These are phyloP conservation scores for Brachirus orientalis DNA, from an alignment of 2,113 vertebrate species.

Conservation along the genomic window DNA sequence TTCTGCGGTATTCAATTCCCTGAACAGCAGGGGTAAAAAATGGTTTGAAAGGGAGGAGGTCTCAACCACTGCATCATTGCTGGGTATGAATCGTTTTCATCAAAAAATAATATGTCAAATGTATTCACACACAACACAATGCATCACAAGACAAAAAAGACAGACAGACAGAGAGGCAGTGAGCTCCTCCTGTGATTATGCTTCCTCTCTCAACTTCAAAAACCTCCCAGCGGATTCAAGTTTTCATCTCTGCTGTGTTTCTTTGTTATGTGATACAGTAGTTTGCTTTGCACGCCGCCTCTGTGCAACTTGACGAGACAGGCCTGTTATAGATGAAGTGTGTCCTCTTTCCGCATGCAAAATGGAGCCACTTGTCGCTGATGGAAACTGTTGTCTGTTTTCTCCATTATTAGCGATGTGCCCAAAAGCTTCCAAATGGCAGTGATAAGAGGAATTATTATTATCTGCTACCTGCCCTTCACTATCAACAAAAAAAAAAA, in stretches of 20 bases:
- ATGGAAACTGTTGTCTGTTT: conserved; percentile 7
- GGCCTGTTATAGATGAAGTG: no score
- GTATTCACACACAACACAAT: conserved; percentile 7
- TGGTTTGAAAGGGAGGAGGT: conserved; percentile 21
- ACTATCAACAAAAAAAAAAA: conserved; percentile 37
- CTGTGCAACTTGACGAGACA: background rate
- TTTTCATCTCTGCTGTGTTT: background rate
- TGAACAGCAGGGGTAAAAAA: conserved; percentile 16
- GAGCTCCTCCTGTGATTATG: conserved; percentile 1
- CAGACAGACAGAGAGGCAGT: background rate
- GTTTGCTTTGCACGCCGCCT: background rate
- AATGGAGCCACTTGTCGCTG: no score
- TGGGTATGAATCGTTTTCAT: conserved; percentile 9
- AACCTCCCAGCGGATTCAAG: background rate
- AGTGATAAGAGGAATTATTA: conserved; percentile 16
- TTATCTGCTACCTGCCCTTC: conserved; percentile 31
- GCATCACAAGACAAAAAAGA: no score
- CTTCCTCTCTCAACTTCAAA: background rate
- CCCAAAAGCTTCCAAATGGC: conserved; percentile 34
- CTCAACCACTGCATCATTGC: conserved; percentile 27
- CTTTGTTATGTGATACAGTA: conserved; percentile 5
- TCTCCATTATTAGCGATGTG: conserved; percentile 55
- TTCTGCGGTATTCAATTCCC: conserved; percentile 16
- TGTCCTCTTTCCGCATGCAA: no score
- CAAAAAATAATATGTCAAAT: conserved; percentile 29